These are phyloP conservation scores for Coptotermes formosanus DNA, from an alignment of 1,140 invertebrate genomes.

Conservation along the genomic window DNA sequence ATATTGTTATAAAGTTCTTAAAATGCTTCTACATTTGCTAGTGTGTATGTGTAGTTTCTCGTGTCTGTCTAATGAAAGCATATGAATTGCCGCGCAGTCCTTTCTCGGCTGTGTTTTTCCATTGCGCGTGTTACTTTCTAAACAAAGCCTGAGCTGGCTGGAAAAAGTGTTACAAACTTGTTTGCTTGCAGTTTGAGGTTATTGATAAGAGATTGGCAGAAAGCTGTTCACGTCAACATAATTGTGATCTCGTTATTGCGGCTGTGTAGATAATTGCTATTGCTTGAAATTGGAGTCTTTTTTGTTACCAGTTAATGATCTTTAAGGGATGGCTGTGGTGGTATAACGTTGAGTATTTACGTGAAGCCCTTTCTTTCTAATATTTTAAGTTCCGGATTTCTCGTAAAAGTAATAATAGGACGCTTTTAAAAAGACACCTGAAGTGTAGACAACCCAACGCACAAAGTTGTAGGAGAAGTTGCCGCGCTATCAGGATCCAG, in stretches of 20 bases:
- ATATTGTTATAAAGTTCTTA: no score
- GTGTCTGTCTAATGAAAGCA: no score
- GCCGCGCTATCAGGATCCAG: no score
- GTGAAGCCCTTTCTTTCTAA: neutral
- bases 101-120: no score
- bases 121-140: no score
- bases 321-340: neutral
- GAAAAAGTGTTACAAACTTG: neutral
- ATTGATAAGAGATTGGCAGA: neutral
- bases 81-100: no score
- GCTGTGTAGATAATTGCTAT: neutral
- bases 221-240: neutral
- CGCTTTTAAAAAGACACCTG: no score
- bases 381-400: neutral
- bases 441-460: no score
- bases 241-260: neutral
- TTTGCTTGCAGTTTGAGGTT: neutral
- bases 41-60: no score
- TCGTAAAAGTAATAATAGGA: no score
- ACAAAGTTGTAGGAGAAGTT: no score
- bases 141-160: neutral
- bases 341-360: neutral
- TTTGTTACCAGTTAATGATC: neutral
- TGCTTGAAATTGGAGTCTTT: neutral
- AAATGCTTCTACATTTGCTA: no score